phyloP scores from a whole-genome alignment of 2,888 invertebrate species.

The Blastobasis lacticolella region DNA sequence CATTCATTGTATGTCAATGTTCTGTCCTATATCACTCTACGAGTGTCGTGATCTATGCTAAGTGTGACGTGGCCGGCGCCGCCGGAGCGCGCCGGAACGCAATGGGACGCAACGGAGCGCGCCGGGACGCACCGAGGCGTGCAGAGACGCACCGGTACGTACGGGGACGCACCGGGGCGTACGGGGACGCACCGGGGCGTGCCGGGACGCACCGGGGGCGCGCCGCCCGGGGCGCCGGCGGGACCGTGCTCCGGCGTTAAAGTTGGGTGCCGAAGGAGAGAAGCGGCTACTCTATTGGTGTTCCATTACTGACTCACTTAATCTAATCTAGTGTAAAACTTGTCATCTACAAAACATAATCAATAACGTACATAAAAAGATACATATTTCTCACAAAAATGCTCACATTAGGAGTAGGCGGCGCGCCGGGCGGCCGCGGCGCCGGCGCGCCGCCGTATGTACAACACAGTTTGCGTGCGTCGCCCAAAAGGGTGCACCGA shows the following conservation, averaged over 20 bases:
- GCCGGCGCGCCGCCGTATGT: conserved; percentile 38
- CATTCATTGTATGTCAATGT: conserved; percentile 59
- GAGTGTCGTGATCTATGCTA: conserved; percentile 69
- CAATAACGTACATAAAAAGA: conserved; percentile 65
- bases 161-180: conserved; percentile 16
- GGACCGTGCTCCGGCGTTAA: conserved; percentile 60
- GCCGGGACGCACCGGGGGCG: conserved; percentile 14
- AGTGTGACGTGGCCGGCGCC: conserved; percentile 31
- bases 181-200: conserved; percentile 12
- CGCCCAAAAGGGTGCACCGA: conserved; percentile 50
- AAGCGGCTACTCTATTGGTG: conserved; percentile 75
- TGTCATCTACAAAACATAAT: conserved; percentile 66
- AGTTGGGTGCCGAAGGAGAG: conserved; percentile 66
- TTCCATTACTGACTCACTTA: conserved; percentile 72
- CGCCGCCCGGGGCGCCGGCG: conserved; percentile 17
- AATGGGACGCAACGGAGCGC: conserved; percentile 16
- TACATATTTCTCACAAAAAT: conserved; percentile 72
- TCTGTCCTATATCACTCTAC: conserved; percentile 65
- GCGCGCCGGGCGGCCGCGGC: conserved; percentile 4
- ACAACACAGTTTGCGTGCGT: conserved; percentile 59
- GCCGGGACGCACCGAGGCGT: conserved; percentile 22
- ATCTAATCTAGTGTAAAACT: conserved; percentile 72
- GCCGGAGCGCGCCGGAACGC: conserved; percentile 10
- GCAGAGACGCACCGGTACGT: conserved; percentile 27
- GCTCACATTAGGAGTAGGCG: conserved; percentile 65